These are phyloP conservation scores for Aleiodes testaceus DNA, from an alignment of 2,888 invertebrate species.

Conservation along the genomic window DNA sequence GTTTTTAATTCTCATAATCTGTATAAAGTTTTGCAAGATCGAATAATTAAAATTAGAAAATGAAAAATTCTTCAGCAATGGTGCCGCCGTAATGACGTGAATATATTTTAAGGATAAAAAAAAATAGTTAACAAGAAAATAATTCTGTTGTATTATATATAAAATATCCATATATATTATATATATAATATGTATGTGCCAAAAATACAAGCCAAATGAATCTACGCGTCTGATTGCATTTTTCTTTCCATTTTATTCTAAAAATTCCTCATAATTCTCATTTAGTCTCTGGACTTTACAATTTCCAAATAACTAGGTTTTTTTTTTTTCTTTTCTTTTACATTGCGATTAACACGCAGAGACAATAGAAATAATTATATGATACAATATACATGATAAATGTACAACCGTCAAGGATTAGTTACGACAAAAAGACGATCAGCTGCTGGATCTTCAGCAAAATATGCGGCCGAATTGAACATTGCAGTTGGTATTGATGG, in stretches of 20 bases:
- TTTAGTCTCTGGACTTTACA: constrained; percentile 16
- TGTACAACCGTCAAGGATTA: constrained; percentile 71
- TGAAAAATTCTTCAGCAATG: neutral
- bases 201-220: constrained; percentile 67
- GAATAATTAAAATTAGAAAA: constrained; percentile 23
- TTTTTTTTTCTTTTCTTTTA: constrained; percentile 17
- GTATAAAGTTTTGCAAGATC: constrained; percentile 40
- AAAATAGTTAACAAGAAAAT: constrained; percentile 37
- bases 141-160: constrained; percentile 47
- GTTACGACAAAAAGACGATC: constrained; percentile 70
- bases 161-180: constrained; percentile 47
- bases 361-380: constrained; percentile 61
- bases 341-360: constrained; percentile 36
- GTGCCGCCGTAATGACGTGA: neutral
- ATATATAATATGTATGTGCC: constrained; percentile 62
- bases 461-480: constrained; percentile 70
- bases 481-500: constrained; percentile 59
- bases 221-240: constrained; percentile 39
- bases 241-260: constrained; percentile 29
- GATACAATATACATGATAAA: constrained; percentile 67
- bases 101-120: neutral
- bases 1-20: constrained; percentile 35
- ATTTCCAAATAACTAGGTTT: constrained; percentile 39
- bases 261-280: constrained; percentile 51
- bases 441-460: constrained; percentile 69